Base-by-base conservation (phyloP, 2,888 invertebrate species). In the Ennomos quercinarius region DNA sequence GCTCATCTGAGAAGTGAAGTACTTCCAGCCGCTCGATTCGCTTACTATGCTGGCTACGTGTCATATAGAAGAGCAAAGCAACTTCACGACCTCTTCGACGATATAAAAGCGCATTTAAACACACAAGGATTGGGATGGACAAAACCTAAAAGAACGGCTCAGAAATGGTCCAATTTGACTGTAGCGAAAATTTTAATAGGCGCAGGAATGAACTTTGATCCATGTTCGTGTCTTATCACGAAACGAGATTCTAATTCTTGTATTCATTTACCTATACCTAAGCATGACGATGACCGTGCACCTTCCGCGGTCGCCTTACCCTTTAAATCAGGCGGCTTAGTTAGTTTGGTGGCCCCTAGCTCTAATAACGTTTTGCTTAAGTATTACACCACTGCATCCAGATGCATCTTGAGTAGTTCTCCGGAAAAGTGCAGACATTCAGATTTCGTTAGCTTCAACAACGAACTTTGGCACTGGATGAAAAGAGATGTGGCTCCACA, bases 381-480 rank as follows among this genome's bases (percentile, higher is more conserved):
- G 61, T 92, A 90, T 70, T 91, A 91, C 59, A 86, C 84, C 0
- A 84, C 87, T 0, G 90, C 84, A 0, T 74, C 88, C 2, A 80
- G 85, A 46, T 92, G 92, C 52, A 85, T 92, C 60, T 71, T 91
- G 51, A 75, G 72, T 1, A 83, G 71, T 49, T 91, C 92, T 1
- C 89, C 92, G 1, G 56, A 69, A 40, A 72, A 65, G 8, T 92
- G 92, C 65, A 82, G 91, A 1, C 89, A 90, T 64, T 58, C 77
- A 0, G 91, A 91, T 68, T 90, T 90, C 48, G 79, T 87, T 2
- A 87, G 80, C 66, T 91, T 91, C 49, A 89, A 91, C 63, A 88
- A 85, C 53, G 89, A 87, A 27, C 65, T 92, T 41, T 91, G 91
- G 91, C 85, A 87, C 59, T 92, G 91, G 91, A 85, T 92, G 88